Evolutionary conservation across 2,888 invertebrate genomes (phyloP).

Genomic region (Eudemis profundana): DNA sequence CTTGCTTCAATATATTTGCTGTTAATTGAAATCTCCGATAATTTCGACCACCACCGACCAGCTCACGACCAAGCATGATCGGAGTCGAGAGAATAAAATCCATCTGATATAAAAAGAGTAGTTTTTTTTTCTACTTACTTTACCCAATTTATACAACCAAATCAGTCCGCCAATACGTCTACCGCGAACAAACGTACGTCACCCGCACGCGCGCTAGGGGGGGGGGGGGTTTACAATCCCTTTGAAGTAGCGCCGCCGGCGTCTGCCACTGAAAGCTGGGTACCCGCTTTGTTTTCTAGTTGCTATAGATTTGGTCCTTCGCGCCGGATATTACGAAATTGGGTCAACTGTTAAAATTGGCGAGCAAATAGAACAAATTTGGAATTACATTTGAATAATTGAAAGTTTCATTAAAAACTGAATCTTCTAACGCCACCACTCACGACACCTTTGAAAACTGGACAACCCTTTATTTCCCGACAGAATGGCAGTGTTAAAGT

Average conservation of each 20-base stretch:
- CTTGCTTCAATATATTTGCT: no score
- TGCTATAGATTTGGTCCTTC: constrained; percentile 39
- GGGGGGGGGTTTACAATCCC: constrained; percentile 21
- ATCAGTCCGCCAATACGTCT: constrained; percentile 2
- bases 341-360: constrained; percentile 18
- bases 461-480: no score
- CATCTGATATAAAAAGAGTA: neutral
- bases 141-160: neutral
- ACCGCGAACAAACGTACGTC: constrained; percentile 10
- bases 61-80: no score
- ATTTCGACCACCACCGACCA: no score
- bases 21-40: no score
- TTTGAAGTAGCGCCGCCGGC: constrained; percentile 38
- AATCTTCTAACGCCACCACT: no score
- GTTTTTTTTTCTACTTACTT: neutral
- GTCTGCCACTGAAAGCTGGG: constrained; percentile 25
- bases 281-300: constrained; percentile 36
- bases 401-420: no score
- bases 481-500: no score
- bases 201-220: constrained; percentile 15
- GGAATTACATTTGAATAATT: neutral
- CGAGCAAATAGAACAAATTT: neutral
- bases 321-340: constrained; percentile 35
- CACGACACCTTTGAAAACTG: no score
- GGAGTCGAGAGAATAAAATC: neutral